Conservation (phyloP, 2,888 invertebrate species). For the Autographa gamma region DNA sequence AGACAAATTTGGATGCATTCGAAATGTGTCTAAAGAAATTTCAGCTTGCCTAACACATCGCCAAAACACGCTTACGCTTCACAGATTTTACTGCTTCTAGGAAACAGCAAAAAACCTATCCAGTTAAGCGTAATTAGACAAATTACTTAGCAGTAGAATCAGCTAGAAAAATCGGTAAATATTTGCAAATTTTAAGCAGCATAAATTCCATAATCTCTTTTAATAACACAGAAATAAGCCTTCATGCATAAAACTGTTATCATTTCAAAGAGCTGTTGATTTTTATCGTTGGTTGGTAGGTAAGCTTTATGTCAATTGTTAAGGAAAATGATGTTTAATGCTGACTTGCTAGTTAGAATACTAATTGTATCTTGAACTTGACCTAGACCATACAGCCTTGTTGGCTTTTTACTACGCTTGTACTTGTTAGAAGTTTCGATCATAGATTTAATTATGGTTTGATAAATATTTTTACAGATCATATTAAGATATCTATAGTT, state of each 20-base stretch:
- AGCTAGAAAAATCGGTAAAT: too few species aligned
- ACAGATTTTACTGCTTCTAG: slow-evolving; percentile 1
- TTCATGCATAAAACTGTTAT: too few species aligned
- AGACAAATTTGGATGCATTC: too few species aligned
- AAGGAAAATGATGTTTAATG: slow-evolving; percentile 7
- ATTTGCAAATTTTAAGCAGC: too few species aligned
- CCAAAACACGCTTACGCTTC: background rate
- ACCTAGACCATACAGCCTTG: slow-evolving; percentile 32
- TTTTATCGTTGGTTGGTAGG: background rate
- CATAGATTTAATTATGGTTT: background rate
- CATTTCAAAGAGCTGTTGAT: background rate
- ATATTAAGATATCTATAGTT: background rate
- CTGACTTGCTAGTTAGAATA: slow-evolving; percentile 31
- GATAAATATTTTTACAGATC: background rate
- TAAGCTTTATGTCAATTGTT: background rate
- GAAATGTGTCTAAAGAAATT: background rate
- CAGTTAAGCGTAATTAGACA: too few species aligned
- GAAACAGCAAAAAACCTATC: background rate
- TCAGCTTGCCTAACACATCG: background rate
- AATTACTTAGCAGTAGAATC: too few species aligned
- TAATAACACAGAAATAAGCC: too few species aligned
- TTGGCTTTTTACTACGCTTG: slow-evolving; percentile 12
- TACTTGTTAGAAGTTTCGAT: background rate
- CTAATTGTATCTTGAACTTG: slow-evolving; percentile 45
- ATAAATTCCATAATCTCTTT: too few species aligned